Percentiles rank a stretch among this genome's conserved stretches.
These are phyloP conservation scores for Sebastolobus altivelis DNA, from an alignment of 2,797 vertebrate genomes.

Conservation along the genomic window DNA sequence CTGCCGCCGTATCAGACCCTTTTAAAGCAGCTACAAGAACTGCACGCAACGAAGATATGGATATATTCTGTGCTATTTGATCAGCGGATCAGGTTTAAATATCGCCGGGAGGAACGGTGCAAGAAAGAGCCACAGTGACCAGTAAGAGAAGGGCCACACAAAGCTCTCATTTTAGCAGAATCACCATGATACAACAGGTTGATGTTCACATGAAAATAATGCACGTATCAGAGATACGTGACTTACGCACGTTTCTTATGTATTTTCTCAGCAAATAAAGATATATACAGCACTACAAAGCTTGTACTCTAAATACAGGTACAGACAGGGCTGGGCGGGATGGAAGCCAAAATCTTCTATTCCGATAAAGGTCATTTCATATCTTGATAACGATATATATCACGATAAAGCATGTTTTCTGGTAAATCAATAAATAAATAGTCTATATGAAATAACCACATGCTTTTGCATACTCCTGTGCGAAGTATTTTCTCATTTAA, in stretches of 20 bases:
- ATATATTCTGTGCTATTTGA: neutral
- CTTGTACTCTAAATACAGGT: neutral
- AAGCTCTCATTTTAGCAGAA: fast-evolving
- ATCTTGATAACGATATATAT: no score
- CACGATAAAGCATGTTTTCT: no score
- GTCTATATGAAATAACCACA: no score
- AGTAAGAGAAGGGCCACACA: neutral
- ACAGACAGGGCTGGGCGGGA: no score
- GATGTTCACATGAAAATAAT: neutral
- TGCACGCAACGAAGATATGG: neutral
- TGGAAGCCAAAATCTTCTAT: no score
- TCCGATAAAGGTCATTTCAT: no score
- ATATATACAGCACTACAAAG: neutral
- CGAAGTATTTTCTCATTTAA: no score
- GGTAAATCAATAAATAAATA: no score
- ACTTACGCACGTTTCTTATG: neutral
- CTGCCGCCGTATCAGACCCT: fast-evolving
- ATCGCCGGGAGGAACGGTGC: neutral
- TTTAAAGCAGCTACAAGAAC: neutral
- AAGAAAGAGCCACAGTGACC: neutral
- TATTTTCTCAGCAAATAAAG: neutral
- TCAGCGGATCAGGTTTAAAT: neutral
- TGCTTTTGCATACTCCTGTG: no score
- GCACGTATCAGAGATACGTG: neutral
- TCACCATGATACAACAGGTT: fast-evolving